Percentiles rank a stretch among this genome's conserved stretches.
Conservation (phyloP, 2,113 vertebrate species). For the Erythrocebus patas region DNA sequence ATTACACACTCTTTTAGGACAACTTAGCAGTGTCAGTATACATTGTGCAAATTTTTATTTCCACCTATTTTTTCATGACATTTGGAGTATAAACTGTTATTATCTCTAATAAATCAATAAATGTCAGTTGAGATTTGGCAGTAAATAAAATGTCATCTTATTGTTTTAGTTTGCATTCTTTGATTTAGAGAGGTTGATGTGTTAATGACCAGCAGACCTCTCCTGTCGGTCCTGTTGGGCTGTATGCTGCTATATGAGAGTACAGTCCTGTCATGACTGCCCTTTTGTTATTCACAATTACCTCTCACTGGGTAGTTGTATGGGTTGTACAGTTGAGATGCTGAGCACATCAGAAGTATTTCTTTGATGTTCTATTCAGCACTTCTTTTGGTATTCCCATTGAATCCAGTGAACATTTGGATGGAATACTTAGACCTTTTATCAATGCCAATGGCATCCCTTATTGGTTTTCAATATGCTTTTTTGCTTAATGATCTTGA, state of each 20-base stretch:
- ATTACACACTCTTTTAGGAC: neutral
- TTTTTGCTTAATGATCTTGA: constrained; percentile 15
- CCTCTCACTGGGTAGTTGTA: neutral
- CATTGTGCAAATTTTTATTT: neutral
- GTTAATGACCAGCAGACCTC: neutral
- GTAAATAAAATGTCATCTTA: neutral
- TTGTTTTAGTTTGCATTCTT: neutral
- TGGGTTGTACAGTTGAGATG: neutral
- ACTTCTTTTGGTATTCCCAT: neutral
- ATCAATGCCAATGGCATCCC: neutral
- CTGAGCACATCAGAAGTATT: neutral
- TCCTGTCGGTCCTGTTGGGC: neutral
- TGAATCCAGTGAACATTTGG: neutral
- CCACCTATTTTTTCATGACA: neutral
- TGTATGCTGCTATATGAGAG: neutral
- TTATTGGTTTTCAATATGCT: constrained; percentile 1
- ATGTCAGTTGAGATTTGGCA: neutral
- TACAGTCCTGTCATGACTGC: too few species aligned
- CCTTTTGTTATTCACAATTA: neutral
- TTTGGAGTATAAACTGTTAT: neutral
- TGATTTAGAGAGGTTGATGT: neutral
- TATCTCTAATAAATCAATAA: neutral
- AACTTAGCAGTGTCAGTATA: too few species aligned
- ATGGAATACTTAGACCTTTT: neutral
- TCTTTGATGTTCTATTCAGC: neutral